Base-by-base conservation (phyloP, 2,113 vertebrate genomes). In the Myocastor coypus region DNA sequence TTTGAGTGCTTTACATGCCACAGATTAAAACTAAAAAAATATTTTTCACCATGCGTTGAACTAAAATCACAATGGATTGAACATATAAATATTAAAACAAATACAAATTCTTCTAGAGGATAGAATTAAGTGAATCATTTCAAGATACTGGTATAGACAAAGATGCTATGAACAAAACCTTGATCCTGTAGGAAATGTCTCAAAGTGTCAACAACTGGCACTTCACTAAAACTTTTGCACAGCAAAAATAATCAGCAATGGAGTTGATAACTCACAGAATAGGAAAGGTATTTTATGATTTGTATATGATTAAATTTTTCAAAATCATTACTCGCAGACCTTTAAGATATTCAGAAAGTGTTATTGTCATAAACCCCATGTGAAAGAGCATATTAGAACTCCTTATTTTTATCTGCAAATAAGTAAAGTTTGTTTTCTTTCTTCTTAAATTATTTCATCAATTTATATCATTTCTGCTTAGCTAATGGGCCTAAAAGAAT, bases 391-490 rank as follows among this genome's bases (percentile, higher is more conserved):
- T n/a, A n/a, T n/a, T n/a, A n/a, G n/a, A n/a, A n/a, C n/a, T n/a
- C n/a, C n/a, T n/a, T n/a, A n/a, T n/a, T n/a, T n/a, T n/a, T n/a
- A n/a, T n/a, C n/a, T n/a, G n/a, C n/a, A n/a, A n/a, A n/a, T n/a
- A n/a, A n/a, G n/a, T n/a, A n/a, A n/a, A n/a, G n/a, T n/a, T n/a
- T n/a, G n/a, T n/a, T 66, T 16, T 80, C 5, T 73, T 61, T 80
- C 34, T 82, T 87, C 16, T 83, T 83, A 63, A 81, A 34, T 71
- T 66, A 92, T 86, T 78, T 93, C 50, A 86, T 78, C 34, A 42
- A 32, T 24, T 55, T 19, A 87, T 87, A 71, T 91, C 50, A 84
- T 75, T 80, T 89, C 69, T 87, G 63, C 40, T 87, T 93, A 81
- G 59, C 82, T 55, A 52, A 55, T 55, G 5, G 57, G 3, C 16